Evolutionary conservation across 2,113 vertebrate species (phyloP).

Genomic region (Cyanoramphus novaezelandiae): DNA sequence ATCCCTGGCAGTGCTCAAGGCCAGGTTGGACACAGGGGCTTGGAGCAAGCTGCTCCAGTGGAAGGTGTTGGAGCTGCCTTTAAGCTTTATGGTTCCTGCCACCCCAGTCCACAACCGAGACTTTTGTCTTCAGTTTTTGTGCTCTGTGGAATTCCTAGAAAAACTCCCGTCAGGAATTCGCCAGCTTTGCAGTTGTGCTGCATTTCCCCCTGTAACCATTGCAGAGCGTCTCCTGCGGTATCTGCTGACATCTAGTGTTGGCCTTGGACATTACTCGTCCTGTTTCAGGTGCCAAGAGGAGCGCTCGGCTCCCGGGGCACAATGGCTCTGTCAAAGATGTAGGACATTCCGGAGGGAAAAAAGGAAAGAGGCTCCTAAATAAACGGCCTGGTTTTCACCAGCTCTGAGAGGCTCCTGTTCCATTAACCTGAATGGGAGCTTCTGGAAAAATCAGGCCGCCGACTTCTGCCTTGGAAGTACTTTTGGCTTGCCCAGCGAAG

Average conservation of each 20-base stretch:
- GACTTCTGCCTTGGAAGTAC: background rate
- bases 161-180: fast-evolving
- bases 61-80: background rate
- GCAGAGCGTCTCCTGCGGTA: background rate
- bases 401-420: background rate
- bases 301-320: background rate
- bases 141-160: background rate
- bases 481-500: background rate
- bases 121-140: background rate
- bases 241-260: conserved; percentile 55
- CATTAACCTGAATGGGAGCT: conserved; percentile 55
- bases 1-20: too few relatives aligned
- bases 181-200: background rate
- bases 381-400: conserved; percentile 33
- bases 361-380: conserved; percentile 9
- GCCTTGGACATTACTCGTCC: background rate
- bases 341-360: background rate
- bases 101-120: background rate
- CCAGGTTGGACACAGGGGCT: background rate
- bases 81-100: background rate
- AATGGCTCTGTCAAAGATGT: conserved; percentile 16
- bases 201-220: fast-evolving
- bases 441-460: conserved; percentile 42
- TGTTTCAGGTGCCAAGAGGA: background rate
- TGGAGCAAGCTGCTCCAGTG: background rate